Evolutionary conservation across 2,797 vertebrate genomes (phyloP), one percentile per base, ranked within the genome.

Genomic region (Anableps anableps): DNA sequence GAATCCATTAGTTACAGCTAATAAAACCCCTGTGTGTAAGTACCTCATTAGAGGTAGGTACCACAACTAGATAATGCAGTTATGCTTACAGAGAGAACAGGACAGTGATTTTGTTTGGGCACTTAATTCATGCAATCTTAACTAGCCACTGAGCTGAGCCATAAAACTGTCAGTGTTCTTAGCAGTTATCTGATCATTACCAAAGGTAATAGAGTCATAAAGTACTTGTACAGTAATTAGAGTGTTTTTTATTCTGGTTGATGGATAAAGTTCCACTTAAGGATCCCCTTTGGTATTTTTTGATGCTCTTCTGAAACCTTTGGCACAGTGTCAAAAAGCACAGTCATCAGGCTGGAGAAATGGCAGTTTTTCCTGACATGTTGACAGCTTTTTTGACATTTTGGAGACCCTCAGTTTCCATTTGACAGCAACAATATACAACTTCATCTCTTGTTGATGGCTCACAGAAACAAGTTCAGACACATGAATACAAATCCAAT

Each of bases 351-450:
- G 72, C 68, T 53, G 71, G 31, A 76, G 78, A 85, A 66, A 1
- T 2, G 74, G 64, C 83, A 62, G 80, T 68, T 74, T 47, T 43
- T 48, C 23, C 74, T 80, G 87, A 87, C 80, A 79, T 31, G 8
- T 16, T 88, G 86, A 86, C 89, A 91, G 88, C 77, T 84, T 84
- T 80, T 82, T 74, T 80, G 82, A 87, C 86, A 85, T 83, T 89
- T 77, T 73, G 75, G 80, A 87, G 80, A 83, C 82, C 73, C 68
- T 87, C 73, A 36, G 75, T 76, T 90, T 80, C 80, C 47, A 74
- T 88, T 81, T 92, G 88, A 91, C 86, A 86, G 86, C 64, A 4
- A 81, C 85, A 85, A 87, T 83, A 77, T 78, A 80, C 84, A 72
- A 85, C 78, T 89, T 90, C 86, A 80, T 86, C 88, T 87, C 43